Conservation (phyloP, 2,113 vertebrate species). For the Hypocryptadius cinnamomeus region DNA sequence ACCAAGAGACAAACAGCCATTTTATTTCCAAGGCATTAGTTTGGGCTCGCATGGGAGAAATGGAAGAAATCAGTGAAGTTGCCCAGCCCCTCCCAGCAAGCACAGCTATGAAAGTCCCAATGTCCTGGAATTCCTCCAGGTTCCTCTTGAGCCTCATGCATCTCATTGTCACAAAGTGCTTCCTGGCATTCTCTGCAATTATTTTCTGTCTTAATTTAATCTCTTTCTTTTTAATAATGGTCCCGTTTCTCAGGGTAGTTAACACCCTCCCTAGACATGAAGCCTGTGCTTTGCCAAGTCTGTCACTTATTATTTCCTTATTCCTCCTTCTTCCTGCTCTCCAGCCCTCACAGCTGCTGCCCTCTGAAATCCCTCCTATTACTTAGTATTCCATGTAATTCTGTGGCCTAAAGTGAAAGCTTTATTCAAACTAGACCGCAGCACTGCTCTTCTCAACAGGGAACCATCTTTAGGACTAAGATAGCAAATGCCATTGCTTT, state of each 20-base stretch:
- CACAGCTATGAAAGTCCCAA: neutral
- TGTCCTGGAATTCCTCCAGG: neutral
- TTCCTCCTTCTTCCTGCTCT: neutral
- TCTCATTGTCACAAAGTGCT: neutral
- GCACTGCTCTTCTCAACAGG: neutral
- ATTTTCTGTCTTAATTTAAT: slow-evolving; percentile 3
- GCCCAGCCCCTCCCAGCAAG: neutral
- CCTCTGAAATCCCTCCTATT: neutral
- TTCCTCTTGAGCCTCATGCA: neutral
- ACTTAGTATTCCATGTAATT: neutral
- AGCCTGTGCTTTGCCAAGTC: neutral
- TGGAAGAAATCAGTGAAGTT: neutral
- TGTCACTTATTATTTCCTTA: slow-evolving; percentile 5
- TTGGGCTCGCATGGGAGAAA: neutral
- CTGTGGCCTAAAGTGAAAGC: neutral
- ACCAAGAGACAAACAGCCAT: neutral
- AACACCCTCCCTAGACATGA: neutral
- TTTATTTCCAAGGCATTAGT: neutral
- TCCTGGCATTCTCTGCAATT: neutral
- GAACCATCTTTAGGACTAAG: neutral
- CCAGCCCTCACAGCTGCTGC: slow-evolving; percentile 6
- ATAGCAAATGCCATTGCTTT: neutral
- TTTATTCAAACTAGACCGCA: neutral
- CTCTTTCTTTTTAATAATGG: neutral
- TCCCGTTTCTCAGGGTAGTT: neutral